Base-by-base conservation (phyloP, 1,140 invertebrate species). In the Habropoda laboriosa region DNA sequence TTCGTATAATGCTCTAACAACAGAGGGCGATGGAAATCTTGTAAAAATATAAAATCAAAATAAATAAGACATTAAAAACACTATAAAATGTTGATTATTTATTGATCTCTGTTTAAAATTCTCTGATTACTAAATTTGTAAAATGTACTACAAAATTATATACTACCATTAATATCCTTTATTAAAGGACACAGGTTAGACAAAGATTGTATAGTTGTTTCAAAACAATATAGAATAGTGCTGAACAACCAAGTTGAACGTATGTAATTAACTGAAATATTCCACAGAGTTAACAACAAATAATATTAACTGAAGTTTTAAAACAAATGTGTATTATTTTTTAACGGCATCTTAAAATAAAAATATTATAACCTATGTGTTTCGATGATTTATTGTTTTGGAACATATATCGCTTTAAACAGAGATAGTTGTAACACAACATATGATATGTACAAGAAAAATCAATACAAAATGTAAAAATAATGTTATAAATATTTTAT, bases 31-130 rank as follows among this genome's bases (percentile, higher is more conserved):
- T 30, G 13, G 8, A 27, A 68, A 10, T 45, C 30, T 40, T 21
- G 12, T 8, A 47, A 68, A 70, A 70, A 38, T 57, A 45, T 42
- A 38, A 42, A 21, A 71, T 78, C 32, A 40, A 71, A 78, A 61
- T 78, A 78, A 71, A 78, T 61, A 71, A 71, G 27, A 38, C 16
- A 16, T 47, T 30, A 27, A 30, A 71, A 32, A 24, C 35, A 3
- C 2, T 27, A 61, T 40, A 4, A 40, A 49, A 18, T 16, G 35
- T 35, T 32, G 4, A 24, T 4, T 13, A 13, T 12, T 18, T 4
- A 3, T 49, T 4, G 8, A 12, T 49, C 47, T 40, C 7, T 60
- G 0, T 27, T 38, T 4, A 58, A 38, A 42, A 40, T 49, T 2
- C 6, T 6, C 6, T 40, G 21, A 40, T 27, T 3, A 13, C 4